Evolutionary conservation across 1,140 invertebrate species (phyloP), one percentile per base, ranked within the genome.

Genomic region (Eriosoma lanigerum): DNA sequence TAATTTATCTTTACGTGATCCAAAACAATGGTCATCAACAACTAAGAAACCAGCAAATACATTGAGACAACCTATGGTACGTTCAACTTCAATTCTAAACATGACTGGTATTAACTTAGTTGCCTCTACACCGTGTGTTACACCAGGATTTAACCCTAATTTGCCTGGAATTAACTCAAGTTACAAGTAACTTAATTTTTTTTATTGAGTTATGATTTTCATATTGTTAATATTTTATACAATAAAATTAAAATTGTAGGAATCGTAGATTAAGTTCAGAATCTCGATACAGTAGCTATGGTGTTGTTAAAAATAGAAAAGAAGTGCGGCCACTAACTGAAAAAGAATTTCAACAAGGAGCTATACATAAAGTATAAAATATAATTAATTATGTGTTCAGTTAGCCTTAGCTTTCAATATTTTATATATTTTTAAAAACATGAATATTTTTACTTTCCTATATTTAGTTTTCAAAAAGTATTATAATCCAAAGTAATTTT

Each of bases 251-350:
- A 38, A 38, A 19, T 76, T 76, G 8, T 17, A 76, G 73, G 21
- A 44, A 32, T 58, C 73, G 54, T n/a, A 76, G 73, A 24, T 60
- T 76, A 26, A 76, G 73, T 46, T 19, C 32, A 17, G 73, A 76
- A 58, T 76, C 73, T 26, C 73, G 73, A 44, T 76, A 76, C 38
- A 75, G 72, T 60, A 76, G 38, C n/a, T 76, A 76, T 76, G 73
- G 73, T 48, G 73, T 76, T 2, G 32, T 76, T 12, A 76, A 76
- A 17, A 76, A 76, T 60, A 76, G 73, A 46, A 76, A 76, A 76
- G 73, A 76, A 60, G 73, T 76, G 3, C 54, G 73, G 24, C 73
- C 73, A 60, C 44, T 76, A 44, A 60, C 73, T 24, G 73, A 76
- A 24, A 76, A 76, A 76, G 54, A 76, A 2, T 76, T 76, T 60